Evolutionary conservation across 2,888 invertebrate genomes (phyloP).

Genomic region (Acleris cristana): DNA sequence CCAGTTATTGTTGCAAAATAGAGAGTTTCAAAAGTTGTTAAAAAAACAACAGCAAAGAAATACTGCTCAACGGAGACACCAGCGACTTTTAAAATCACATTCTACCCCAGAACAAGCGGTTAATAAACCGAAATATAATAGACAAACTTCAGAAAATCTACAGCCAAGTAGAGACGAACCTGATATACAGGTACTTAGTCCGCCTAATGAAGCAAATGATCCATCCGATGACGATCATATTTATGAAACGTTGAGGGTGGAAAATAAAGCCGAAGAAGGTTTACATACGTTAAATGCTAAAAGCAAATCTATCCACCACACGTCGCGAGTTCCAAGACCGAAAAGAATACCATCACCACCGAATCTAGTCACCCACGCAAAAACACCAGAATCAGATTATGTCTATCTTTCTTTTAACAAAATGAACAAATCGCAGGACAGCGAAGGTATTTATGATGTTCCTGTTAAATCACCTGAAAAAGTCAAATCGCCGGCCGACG

Average conservation of each 20-base stretch:
- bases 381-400: constrained; percentile 75
- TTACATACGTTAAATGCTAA: constrained; percentile 60
- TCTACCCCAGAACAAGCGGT: constrained; percentile 76
- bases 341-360: constrained; percentile 70
- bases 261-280: constrained; percentile 61
- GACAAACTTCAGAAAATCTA: constrained; percentile 69
- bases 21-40: constrained; percentile 91
- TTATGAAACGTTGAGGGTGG: constrained; percentile 84
- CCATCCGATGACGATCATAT: constrained; percentile 81
- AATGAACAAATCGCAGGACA: constrained; percentile 58
- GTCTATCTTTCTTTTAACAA: constrained; percentile 78
- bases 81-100: constrained; percentile 81
- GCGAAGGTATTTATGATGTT: constrained; percentile 73
- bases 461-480: constrained; percentile 71
- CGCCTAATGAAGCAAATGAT: constrained; percentile 53
- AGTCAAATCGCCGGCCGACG: constrained; percentile 50
- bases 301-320: constrained; percentile 68
- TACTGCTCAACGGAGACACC: constrained; percentile 80
- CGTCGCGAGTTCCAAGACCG: constrained; percentile 54
- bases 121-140: constrained; percentile 68
- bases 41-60: constrained; percentile 88
- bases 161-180: constrained; percentile 48
- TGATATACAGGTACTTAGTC: constrained; percentile 45
- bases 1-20: constrained; percentile 91
- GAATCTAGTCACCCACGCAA: constrained; percentile 45